Evolutionary conservation across 2,113 vertebrate genomes (phyloP), one percentile per base, ranked within the genome.

Genomic region (Campylorhamphus procurvoides): DNA sequence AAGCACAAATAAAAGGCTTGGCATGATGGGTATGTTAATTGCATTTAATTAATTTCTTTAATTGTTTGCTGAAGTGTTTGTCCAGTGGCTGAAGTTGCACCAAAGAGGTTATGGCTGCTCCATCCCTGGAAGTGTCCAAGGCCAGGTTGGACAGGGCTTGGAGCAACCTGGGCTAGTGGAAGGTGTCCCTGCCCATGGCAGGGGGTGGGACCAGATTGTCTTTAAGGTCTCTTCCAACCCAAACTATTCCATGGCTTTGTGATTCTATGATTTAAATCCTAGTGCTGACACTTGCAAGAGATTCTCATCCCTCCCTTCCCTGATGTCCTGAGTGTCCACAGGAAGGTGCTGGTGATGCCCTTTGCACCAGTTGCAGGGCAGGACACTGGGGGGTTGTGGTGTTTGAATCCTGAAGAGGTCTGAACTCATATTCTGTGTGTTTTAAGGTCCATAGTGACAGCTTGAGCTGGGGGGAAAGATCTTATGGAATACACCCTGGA

Each of bases 201-300:
- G 53, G 27, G 33, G 4, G 37, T 47, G n/a, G 28, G 0, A 15
- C 1, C 1, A 20, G 22, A 1, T 44, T n/a, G 3, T 27, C 1
- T 75, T 85, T 64, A 2, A 23, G 18, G 4, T 49, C 42, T 29
- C 5, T 67, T 4, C 29, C 71, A 29, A 3, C 19, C 29, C 60
- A 75, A 40, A 3, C 35, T 29, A 6, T 47, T 47, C 46, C 46
- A 47, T 22, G 19, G 20, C 12, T 24, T 20, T 7, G 20, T 18
- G 44, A 13, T 50, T 35, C 52, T 47, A 22, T 47, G 46, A 47
- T 22, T 47, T 47, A 47, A 47, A 47, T 47, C 46, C 46, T 22
- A 47, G 46, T 47, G 46, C 46, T 47, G 46, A 20, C 20, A 47
- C 46, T 47, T 47, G 46, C 46, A 20, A 47, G 46, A 47, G 20